Percentiles rank a stretch among this genome's conserved stretches.
These are phyloP conservation scores for Stramonita haemastoma DNA, from an alignment of 2,888 invertebrate genomes.

Conservation along the genomic window DNA sequence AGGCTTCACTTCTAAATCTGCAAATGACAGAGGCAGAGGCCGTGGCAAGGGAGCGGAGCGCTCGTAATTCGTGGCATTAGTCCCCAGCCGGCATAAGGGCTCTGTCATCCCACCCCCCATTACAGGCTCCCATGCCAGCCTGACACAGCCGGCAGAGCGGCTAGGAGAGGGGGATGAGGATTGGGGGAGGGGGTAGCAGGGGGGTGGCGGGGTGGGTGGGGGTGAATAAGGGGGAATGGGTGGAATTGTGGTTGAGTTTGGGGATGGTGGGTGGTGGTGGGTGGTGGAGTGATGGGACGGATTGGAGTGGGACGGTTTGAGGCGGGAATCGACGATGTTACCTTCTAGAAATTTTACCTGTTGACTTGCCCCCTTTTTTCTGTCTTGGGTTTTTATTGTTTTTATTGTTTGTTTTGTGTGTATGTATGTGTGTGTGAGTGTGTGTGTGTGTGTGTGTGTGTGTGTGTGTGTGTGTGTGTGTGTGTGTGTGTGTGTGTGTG, in stretches of 20 bases:
- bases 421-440: too few relatives aligned
- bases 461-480: too few relatives aligned
- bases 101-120: neutral
- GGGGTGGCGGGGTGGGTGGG: neutral
- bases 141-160: neutral
- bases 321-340: too few relatives aligned
- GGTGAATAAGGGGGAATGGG: neutral
- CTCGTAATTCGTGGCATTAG: conserved; percentile 18
- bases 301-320: too few relatives aligned
- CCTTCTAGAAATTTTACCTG: neutral
- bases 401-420: too few relatives aligned
- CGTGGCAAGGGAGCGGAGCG: neutral
- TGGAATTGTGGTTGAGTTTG: neutral
- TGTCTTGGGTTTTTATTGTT: neutral
- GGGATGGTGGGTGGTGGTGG: too few relatives aligned
- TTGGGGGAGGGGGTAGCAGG: neutral
- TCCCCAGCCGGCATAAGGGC: neutral
- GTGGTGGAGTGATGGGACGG: neutral
- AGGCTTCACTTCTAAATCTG: too few relatives aligned
- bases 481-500: too few relatives aligned
- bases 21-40: conserved; percentile 1
- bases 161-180: neutral
- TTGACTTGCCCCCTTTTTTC: neutral
- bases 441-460: too few relatives aligned
- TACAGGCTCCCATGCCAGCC: neutral